Evolutionary conservation across 2,888 invertebrate species (phyloP).

Genomic region (Cephus pygmeus): DNA sequence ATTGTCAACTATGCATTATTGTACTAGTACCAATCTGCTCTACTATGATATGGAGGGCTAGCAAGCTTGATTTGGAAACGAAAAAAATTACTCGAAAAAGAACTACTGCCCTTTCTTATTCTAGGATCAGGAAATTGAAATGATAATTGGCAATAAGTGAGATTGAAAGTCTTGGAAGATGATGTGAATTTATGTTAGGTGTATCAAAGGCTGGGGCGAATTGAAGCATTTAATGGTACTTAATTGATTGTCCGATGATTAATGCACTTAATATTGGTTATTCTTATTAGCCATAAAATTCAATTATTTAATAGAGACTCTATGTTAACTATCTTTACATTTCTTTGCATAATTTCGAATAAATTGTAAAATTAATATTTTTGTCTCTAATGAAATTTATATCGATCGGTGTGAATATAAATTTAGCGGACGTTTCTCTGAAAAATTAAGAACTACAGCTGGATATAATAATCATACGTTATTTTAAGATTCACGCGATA

Average conservation of each 20-base stretch:
- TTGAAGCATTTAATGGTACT: neutral
- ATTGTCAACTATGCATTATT: neutral
- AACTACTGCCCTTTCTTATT: neutral
- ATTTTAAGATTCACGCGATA: neutral
- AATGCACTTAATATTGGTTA: constrained; percentile 13
- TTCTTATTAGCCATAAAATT: constrained; percentile 26
- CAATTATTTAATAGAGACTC: neutral
- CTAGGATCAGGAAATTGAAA: neutral
- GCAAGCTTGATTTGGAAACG: too few relatives aligned
- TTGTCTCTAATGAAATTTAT: neutral
- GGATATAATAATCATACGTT: neutral
- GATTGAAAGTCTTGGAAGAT: neutral
- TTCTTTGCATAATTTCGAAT: neutral
- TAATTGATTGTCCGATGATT: neutral
- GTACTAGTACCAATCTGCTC: neutral
- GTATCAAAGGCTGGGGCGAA: neutral
- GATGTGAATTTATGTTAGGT: neutral
- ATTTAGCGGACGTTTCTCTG: neutral
- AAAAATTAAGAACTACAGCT: neutral
- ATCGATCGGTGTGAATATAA: neutral
- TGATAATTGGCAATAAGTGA: neutral
- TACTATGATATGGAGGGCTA: neutral
- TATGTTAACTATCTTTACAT: neutral
- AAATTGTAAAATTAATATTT: neutral
- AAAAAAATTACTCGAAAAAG: too few relatives aligned